Base-by-base conservation (phyloP, 2,797 vertebrate species). In the Silurus lanzhouensis region DNA sequence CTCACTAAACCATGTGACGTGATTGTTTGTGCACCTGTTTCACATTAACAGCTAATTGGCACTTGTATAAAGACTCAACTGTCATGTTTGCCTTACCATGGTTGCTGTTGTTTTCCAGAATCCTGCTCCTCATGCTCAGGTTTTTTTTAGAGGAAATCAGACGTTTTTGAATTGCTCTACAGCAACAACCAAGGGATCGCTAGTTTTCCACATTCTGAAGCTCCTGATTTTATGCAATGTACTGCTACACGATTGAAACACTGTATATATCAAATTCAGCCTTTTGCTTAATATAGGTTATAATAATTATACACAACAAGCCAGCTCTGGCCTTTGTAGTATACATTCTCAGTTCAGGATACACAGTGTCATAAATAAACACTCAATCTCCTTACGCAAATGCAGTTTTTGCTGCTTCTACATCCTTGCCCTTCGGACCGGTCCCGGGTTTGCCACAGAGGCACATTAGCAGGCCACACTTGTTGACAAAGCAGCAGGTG, bases 401-500 rank as follows among this genome's bases (percentile, higher is more conserved):
- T 22, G 97, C 96, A 0, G 97, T 97, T 88, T 98, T 99, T 85
- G 97, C 97, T 90, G 97, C 96, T 87, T 99, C 98, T 88, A 98
- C 93, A 94, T 96, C 96, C 89, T 98, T 97, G 88, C 96, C 96
- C 93, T 99, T 99, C 89, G 96, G 95, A 2, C 97, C 96, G 0
- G 97, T 96, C 63, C 96, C 97, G 0, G 97, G 93, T 82, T 98
- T 99, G 10, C 97, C 98, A 0, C 98, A 99, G 85, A 99, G 95
- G 92, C 98, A 99, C 98, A 99, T 99, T 86, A 99, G 95, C 89
- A 99, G 95, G 86, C 98, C 98, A 0, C 98, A 99, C 92, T 98
- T 99, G 95, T 99, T 99, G 90, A 99, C 93, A 94, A 99, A 98
- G 95, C 96, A 99, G 94, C 98, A 99, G 93, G 97, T 97, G 93